These are phyloP conservation scores for Engystomops pustulosus DNA, from an alignment of 2,113 vertebrate genomes.

Conservation along the genomic window DNA sequence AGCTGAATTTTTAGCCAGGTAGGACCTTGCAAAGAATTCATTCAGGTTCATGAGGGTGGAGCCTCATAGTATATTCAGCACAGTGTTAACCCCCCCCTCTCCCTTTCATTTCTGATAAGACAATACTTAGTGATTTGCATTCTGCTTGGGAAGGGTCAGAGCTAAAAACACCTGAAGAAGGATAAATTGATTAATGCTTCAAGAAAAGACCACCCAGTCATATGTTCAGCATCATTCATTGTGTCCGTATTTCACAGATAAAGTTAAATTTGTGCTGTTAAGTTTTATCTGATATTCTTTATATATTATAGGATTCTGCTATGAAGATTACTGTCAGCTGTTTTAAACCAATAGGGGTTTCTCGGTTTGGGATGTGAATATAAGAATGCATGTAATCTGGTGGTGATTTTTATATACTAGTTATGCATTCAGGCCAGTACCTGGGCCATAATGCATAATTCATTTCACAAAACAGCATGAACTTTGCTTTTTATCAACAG, in stretches of 20 bases:
- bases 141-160: neutral
- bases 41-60: no score
- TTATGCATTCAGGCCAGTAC: neutral
- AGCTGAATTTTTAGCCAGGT: no score
- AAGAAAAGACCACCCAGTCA: neutral
- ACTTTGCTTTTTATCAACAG: constrained; percentile 20
- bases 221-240: neutral
- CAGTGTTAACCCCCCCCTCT: no score
- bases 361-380: neutral
- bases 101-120: neutral
- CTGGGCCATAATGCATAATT: constrained; percentile 15
- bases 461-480: constrained; percentile 15
- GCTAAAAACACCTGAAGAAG: neutral
- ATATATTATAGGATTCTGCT: neutral
- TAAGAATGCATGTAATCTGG: neutral
- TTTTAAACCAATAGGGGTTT: constrained; percentile 2
- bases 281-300: neutral
- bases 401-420: neutral
- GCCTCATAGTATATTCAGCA: no score
- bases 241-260: neutral
- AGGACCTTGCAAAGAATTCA: no score
- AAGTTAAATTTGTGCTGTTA: neutral
- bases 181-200: neutral
- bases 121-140: neutral
- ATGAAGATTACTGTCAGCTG: neutral